phyloP scores from a whole-genome alignment of 2,797 vertebrate species.

The Delichon dasypus region DNA sequence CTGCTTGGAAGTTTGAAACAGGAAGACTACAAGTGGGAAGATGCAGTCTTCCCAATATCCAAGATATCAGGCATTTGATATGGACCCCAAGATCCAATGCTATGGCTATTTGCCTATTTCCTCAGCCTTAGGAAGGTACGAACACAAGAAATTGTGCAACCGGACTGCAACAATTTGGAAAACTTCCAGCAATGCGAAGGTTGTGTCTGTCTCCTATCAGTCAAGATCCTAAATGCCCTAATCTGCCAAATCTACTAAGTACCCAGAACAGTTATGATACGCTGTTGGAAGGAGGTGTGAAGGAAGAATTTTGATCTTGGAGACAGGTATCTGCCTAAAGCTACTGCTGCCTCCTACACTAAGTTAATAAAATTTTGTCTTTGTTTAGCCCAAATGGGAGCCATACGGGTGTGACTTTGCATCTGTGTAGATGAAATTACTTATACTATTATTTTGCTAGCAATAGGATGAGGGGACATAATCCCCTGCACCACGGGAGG shows the following conservation, averaged over 20 bases:
- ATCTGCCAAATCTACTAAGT: not conserved
- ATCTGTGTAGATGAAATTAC: accelerated
- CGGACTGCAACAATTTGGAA: not conserved
- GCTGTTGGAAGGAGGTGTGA: not conserved
- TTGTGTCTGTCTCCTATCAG: accelerated
- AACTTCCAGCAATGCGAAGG: not conserved
- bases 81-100: not conserved
- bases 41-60: not conserved
- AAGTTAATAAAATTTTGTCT: not conserved
- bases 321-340: not conserved
- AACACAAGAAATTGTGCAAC: not conserved
- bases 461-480: not conserved
- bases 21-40: not conserved
- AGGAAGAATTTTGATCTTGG: not conserved
- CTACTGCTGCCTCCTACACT: not conserved
- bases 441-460: not conserved
- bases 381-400: not conserved
- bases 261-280: not conserved
- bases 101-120: not conserved
- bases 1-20: not conserved
- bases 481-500: too few species aligned
- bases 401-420: too few species aligned
- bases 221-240: not conserved
- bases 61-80: accelerated
- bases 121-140: not conserved